phyloP scores from a whole-genome alignment of 2,113 vertebrate genomes.

The Chionis minor region DNA sequence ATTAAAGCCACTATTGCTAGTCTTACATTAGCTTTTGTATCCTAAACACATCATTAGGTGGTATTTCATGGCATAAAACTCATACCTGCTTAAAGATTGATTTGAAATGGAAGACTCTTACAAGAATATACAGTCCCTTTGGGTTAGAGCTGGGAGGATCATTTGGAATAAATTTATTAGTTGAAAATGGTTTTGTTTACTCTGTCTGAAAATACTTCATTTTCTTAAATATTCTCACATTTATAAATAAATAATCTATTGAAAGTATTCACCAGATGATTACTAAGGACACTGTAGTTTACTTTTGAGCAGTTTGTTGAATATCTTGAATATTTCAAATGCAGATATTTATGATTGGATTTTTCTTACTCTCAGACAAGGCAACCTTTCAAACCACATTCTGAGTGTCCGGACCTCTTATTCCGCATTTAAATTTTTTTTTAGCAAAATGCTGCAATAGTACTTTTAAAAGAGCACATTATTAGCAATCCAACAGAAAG shows the following conservation, averaged over 20 bases:
- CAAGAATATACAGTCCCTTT: conserved; percentile 20
- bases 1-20: conserved; percentile 42
- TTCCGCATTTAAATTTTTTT: neutral
- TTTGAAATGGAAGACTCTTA: conserved; percentile 42
- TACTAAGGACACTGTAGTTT: neutral
- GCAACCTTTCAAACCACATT: neutral
- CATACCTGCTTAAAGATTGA: conserved; percentile 53
- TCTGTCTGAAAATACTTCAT: neutral
- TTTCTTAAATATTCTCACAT: neutral
- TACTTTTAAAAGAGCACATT: neutral
- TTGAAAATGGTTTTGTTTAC: neutral
- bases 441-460: neutral
- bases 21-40: conserved; percentile 51
- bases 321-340: neutral
- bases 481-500: neutral
- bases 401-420: neutral
- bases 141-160: conserved; percentile 37
- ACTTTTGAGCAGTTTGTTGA: neutral
- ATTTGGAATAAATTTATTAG: neutral
- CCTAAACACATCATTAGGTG: conserved; percentile 61
- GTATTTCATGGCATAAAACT: conserved; percentile 51
- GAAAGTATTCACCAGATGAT: neutral
- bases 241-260: conserved; percentile 22
- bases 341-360: neutral
- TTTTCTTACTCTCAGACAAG: neutral